Evolutionary conservation across 92 coral and sea anemone species (phyloP).

Genomic region (Muricea muricata): DNA sequence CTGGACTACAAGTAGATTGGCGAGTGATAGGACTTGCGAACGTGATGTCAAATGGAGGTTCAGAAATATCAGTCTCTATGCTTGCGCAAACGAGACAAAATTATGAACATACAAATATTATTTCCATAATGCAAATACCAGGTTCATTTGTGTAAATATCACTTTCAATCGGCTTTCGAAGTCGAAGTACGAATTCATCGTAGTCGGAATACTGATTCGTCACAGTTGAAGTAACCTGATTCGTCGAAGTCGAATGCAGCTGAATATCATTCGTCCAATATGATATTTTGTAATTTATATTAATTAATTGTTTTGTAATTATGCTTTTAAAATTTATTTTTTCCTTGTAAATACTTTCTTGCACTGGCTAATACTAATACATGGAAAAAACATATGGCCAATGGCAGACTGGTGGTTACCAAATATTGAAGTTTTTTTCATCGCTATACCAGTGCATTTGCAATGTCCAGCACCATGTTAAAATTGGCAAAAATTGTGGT

Average conservation of each 20-base stretch:
- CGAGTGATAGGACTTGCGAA: no score
- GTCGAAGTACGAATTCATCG: no score
- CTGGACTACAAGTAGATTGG: no score
- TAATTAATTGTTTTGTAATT: background rate
- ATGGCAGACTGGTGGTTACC: conserved; percentile 11
- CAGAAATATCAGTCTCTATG: no score
- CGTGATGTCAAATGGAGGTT: no score
- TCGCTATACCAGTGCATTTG: background rate
- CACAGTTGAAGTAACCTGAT: background rate
- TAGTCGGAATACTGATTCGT: background rate
- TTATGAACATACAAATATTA: background rate
- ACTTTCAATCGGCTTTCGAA: background rate
- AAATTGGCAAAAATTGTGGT: conserved; percentile 14
- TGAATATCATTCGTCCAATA: no score
- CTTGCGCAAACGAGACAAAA: conserved; percentile 7
- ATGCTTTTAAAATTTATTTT: background rate
- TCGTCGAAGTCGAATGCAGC: no score
- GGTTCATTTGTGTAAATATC: background rate
- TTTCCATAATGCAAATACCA: background rate
- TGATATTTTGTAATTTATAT: background rate
- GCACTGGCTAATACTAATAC: no score
- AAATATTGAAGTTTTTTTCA: conserved; percentile 5
- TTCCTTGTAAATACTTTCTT: no score
- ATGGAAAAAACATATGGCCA: background rate
- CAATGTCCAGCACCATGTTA: background rate